A percentile compares a stretch with the other conserved stretches of the same genome.
Conservation (phyloP, 2,113 vertebrate genomes). For the Tragelaphus strepsiceros region DNA sequence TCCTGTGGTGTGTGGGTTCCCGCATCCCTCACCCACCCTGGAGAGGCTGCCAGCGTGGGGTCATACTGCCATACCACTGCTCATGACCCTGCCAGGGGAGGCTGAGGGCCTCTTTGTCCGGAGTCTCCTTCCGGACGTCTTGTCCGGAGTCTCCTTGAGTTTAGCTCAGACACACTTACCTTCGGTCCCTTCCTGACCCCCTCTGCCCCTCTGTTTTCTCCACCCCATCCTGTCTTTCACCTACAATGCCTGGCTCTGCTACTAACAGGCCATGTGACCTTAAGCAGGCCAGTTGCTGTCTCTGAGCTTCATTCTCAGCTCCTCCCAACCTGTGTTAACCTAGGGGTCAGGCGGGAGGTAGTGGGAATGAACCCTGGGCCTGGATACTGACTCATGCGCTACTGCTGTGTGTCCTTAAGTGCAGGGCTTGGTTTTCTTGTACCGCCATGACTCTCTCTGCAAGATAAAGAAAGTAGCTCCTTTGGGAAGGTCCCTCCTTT, state of each 20-base stretch:
- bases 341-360: not conserved
- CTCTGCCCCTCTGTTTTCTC: not conserved
- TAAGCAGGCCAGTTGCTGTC: not conserved
- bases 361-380: not conserved
- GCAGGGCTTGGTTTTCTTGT: not conserved
- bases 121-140: not conserved
- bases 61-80: too few relatives aligned
- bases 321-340: too few relatives aligned
- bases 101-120: not conserved
- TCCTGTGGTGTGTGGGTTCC: not conserved
- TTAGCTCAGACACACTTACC: not conserved
- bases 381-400: not conserved
- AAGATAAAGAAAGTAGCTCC: not conserved
- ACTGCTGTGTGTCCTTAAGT: not conserved
- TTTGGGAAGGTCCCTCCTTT: not conserved
- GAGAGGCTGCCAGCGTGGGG: not conserved
- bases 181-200: not conserved
- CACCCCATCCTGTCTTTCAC: not conserved
- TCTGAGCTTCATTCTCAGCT: not conserved
- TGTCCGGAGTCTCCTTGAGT: not conserved
- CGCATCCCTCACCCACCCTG: not conserved
- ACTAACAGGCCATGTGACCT: not conserved
- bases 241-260: not conserved
- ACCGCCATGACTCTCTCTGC: not conserved
- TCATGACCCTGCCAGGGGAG: not conserved